Evolutionary conservation across 2,113 vertebrate genomes (phyloP).

Genomic region (Falcunculus frontatus): DNA sequence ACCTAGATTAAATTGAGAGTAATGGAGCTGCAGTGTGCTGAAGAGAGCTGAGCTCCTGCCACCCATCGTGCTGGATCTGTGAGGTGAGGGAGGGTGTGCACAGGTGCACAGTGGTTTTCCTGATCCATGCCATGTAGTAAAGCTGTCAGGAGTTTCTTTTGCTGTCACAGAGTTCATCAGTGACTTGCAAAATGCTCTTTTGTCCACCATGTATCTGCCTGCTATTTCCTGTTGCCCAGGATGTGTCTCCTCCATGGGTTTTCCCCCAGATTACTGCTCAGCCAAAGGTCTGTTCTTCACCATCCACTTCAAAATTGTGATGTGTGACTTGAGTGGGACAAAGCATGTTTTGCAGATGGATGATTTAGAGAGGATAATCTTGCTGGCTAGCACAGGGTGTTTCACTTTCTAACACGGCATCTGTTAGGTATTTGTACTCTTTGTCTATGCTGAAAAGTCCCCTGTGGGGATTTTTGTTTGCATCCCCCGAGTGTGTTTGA

Average conservation of each 20-base stretch:
- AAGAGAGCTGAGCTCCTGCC: not conserved
- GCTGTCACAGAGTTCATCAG: not conserved
- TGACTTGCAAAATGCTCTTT: not conserved
- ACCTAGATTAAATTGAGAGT: not conserved
- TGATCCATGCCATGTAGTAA: not conserved
- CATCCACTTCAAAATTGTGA: not conserved
- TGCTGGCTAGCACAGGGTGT: not conserved
- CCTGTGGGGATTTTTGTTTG: not conserved
- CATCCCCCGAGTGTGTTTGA: not conserved
- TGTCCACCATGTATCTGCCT: not conserved
- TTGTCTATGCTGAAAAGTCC: not conserved
- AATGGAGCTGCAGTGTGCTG: not conserved
- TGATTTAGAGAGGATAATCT: not conserved
- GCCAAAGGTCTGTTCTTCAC: not conserved
- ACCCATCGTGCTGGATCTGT: rapidly evolving
- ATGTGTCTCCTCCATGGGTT: not conserved
- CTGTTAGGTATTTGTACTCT: not conserved
- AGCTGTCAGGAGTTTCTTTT: not conserved
- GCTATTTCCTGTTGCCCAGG: not conserved
- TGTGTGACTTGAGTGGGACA: not conserved
- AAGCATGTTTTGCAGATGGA: not conserved
- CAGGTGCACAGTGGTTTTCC: not conserved
- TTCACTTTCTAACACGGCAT: not conserved
- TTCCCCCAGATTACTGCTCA: not conserved
- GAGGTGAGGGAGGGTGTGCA: not conserved